Evolutionary conservation across 2,113 vertebrate species (phyloP).

Genomic region (Acrocephalus arundinaceus): DNA sequence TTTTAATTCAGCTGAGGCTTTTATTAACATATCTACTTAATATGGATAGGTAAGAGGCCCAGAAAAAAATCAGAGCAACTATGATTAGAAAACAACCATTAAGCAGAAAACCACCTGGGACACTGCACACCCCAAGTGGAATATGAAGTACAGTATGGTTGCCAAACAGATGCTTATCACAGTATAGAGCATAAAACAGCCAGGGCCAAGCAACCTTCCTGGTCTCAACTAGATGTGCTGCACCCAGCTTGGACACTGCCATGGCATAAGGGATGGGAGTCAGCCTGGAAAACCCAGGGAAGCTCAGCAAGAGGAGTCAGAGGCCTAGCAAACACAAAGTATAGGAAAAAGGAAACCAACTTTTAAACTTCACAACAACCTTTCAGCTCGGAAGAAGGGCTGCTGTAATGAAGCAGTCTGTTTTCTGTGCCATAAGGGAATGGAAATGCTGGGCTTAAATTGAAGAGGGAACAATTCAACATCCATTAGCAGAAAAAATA

Average conservation of each 20-base stretch:
- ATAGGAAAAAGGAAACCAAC: not conserved
- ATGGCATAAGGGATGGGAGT: not conserved
- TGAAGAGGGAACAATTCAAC: not conserved
- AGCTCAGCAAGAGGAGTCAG: not conserved
- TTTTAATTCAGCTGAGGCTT: conserved; percentile 17
- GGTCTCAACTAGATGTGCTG: not conserved
- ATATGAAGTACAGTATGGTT: not conserved
- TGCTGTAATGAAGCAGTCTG: not conserved
- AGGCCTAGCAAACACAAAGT: not conserved
- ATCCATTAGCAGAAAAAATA: not conserved
- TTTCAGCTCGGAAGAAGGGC: not conserved
- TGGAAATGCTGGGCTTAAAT: not conserved
- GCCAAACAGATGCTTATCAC: not conserved
- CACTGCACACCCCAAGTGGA: not conserved
- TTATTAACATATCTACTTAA: not conserved
- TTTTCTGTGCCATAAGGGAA: not conserved
- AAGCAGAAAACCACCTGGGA: not conserved
- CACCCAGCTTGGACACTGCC: not conserved
- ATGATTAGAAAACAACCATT: not conserved
- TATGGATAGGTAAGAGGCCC: not conserved
- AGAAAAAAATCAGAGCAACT: not conserved
- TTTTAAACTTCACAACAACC: not conserved
- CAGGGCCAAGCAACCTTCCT: not conserved
- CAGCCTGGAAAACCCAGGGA: not conserved
- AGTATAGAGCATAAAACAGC: not conserved